Evolutionary conservation across 2,888 invertebrate species (phyloP), one percentile per base, ranked within the genome.

Genomic region (Patella ulyssiponensis): DNA sequence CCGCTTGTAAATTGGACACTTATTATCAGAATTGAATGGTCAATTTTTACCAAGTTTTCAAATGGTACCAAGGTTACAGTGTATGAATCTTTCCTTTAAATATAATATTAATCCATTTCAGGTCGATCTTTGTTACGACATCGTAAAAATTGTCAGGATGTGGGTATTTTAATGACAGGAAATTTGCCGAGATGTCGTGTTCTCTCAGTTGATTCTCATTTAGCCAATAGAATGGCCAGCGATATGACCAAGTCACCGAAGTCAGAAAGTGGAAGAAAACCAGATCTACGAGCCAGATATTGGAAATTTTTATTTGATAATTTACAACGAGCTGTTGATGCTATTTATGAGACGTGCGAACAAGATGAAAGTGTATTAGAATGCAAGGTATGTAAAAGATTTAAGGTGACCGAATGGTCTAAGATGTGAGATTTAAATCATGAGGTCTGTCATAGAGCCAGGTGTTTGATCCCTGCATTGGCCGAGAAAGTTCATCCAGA

Each of bases 281-380:
- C 85, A 0, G 98, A 98, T 92, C 92, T 97, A 11, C 94, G 97
- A 82, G 97, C 98, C 0, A 93, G 98, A 64, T 98, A 98, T 91
- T 99, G 98, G 99, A 97, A 97, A 0, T 94, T 97, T 86, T 93
- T 98, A 72, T 98, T 98, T 92, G 98, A 98, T 56, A 98, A 98
- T 92, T 93, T 99, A 76, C 96, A 97, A 91, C 93, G 97, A 85
- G 96, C 98, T 58, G 96, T 97, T 71, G 97, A 97, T 86, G 97
- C 97, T 92, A 97, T 99, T 82, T 98, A 98, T 92, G 96, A 96
- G 91, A 98, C 98, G 0, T 98, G 98, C 79, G 97, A 98, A 92
- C 95, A 95, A 80, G 98, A 98, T 92, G 97, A 98, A 90, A 98
- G 96, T 91, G 94, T 97, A 84, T 95, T 96, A 1, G 98, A 98